Evolutionary conservation across 1,140 invertebrate genomes (phyloP), one percentile per base, ranked within the genome.

Genomic region (Prorops nasuta): DNA sequence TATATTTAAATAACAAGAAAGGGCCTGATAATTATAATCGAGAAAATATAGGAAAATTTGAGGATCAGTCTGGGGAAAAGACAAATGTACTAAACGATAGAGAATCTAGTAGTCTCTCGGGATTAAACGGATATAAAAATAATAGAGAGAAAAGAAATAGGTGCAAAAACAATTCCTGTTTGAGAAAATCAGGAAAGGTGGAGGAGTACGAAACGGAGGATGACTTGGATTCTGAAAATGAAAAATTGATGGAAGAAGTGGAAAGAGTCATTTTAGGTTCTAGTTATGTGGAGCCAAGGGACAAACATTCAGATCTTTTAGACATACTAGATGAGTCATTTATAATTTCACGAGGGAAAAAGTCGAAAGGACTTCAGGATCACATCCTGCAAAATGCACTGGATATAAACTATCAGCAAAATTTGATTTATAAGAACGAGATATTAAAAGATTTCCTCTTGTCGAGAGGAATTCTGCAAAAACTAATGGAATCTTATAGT

Each of bases 301-400:
- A 62, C 21, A 65, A 65, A 19, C 54, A 58, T 40, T 47, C 54
- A 2, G 53, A 66, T 36, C 49, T 62, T 24, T 44, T 55, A 2
- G 56, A 62, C 16, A 49, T 56, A 1, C 35, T 67, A 3, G 38
- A 55, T 0, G 54, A 66, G 10, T 64, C 64, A 7, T 71, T 63
- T 45, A 49, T 68, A 19, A 64, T 68, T 22, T 63, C 61, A 1
- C 50, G 67, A 14, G 67, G 67, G 9, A 71, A 71, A 36, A 70
- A 71, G 19, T 18, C 9, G 4, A 17, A 24, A 15, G 15, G 18
- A 24, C 4, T 4, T 44, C 28, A 22, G 7, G n/a, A 3, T 41
- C n/a, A 16, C 28, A 16, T 24, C 38, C 3, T 9, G 20, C 10
- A 37, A 9, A 21, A 41, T 22, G 2, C 28, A 31, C 44, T 3